Conservation (phyloP, 2,113 vertebrate genomes). For the Burhinus bistriatus region DNA sequence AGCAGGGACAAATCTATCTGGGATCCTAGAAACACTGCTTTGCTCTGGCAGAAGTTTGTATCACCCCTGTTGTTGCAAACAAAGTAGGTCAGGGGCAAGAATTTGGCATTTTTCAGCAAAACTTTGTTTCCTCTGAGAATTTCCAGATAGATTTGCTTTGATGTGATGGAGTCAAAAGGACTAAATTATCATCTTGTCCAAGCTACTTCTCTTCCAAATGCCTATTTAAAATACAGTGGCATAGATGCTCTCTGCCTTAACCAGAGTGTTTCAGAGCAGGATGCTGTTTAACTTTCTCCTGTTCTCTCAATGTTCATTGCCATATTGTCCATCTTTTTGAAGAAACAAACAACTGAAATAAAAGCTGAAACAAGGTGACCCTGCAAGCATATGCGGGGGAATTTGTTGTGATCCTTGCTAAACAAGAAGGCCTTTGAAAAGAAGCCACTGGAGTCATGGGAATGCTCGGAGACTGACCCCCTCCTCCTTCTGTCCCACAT, state of each 20-base stretch:
- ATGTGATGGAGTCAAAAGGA: neutral
- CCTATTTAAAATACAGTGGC: conserved; percentile 4
- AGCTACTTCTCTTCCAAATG: conserved; percentile 1
- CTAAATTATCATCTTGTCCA: conserved; percentile 19
- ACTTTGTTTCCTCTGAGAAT: conserved; percentile 9
- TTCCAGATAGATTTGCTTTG: neutral
- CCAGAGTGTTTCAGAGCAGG: neutral
- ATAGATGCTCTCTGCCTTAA: conserved; percentile 8
- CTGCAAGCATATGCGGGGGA: neutral
- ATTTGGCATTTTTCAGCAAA: neutral
- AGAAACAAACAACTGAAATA: neutral
- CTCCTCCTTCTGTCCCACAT: neutral
- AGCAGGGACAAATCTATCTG: neutral
- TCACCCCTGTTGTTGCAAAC: neutral
- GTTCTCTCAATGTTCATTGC: neutral
- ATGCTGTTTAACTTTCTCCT: neutral
- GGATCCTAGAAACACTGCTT: neutral
- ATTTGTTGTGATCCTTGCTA: neutral
- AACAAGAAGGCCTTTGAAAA: neutral
- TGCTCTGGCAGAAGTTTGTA: neutral
- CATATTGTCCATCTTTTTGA: neutral
- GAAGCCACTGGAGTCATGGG: neutral
- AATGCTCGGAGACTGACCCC: neutral
- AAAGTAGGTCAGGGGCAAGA: conserved; percentile 9
- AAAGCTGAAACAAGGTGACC: neutral